Evolutionary conservation across 2,113 vertebrate species (phyloP), one percentile per base, ranked within the genome.

Genomic region (Xiphophorus couchianus): DNA sequence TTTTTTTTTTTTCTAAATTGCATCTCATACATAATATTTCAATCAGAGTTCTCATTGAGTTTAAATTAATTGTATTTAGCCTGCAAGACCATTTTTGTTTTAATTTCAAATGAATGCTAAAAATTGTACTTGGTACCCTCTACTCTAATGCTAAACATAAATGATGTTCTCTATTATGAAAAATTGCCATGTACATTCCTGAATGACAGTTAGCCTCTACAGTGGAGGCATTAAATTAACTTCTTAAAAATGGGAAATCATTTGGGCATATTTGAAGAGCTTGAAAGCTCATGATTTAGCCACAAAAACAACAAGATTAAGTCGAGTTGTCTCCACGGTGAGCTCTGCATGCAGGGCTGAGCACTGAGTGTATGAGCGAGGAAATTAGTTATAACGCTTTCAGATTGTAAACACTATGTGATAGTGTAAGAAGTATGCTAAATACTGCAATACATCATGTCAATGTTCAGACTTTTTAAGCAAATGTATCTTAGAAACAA

Each of bases 131-230:
- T 3, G 3, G 8, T 35, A 5, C 33, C 65, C 65, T 17, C 12
- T 31, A 66, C 15, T 15, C n/a, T 19, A 19, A 27, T 48, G 39
- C 15, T 71, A 89, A 63, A 22, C 13, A 33, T 25, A 35, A 58
- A n/a, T 58, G 7, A 25, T 58, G 2, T 17, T 58, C 22, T 58
- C 25, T 9, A n/a, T 58, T n/a, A 3, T 10, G 9, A n/a, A 58
- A 58, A 58, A 58, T n/a, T 25, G 22, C 22, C 25, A n/a, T n/a
- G 25, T 25, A 25, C 22, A 58, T 10, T 58, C 8, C 51, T 58
- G 25, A 58, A 58, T 58, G 7, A 58, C 25, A 3, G 22, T 58
- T 22, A 54, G 1, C 3, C 11, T 39, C 12, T 39, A 39, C 37
- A 14, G 12, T 42, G 39, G 3, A 14, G 39, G 4, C 39, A 42